These are phyloP conservation scores for Petromus typicus DNA, from an alignment of 2,113 vertebrate genomes.

Conservation along the genomic window DNA sequence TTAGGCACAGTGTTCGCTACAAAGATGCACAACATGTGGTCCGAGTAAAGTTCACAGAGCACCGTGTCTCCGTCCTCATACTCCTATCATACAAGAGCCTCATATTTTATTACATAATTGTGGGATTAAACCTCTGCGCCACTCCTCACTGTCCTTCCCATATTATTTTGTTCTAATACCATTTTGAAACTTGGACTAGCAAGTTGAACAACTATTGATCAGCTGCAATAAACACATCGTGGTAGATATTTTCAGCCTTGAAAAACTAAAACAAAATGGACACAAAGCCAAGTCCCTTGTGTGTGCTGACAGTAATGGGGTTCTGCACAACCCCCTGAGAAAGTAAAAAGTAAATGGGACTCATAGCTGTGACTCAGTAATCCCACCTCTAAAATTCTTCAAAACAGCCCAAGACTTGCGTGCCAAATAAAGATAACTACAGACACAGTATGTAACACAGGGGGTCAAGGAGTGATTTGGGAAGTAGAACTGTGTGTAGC, in stretches of 20 bases:
- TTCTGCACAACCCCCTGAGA: not conserved
- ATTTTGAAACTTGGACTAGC: not conserved
- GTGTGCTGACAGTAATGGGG: accelerated
- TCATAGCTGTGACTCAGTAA: not conserved
- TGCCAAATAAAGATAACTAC: not conserved
- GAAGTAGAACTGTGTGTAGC: not conserved
- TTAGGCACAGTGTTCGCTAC: not conserved
- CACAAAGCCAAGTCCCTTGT: not conserved
- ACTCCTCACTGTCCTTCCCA: not conserved
- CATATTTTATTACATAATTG: not conserved
- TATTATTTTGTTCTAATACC: not conserved
- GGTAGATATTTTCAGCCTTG: not conserved
- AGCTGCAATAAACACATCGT: not conserved
- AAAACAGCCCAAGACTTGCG: not conserved
- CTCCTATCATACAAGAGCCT: not conserved
- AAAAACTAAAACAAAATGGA: not conserved
- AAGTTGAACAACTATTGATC: not conserved
- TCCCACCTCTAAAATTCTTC: not conserved
- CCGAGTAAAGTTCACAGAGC: not conserved
- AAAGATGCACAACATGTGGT: not conserved
- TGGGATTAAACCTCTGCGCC: not conserved
- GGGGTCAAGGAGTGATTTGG: not conserved
- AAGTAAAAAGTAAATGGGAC: not conserved
- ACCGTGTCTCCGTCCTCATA: accelerated
- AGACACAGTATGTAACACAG: accelerated